Conservation (phyloP, 2,888 invertebrate species). For the Hypselothyrea guttata region DNA sequence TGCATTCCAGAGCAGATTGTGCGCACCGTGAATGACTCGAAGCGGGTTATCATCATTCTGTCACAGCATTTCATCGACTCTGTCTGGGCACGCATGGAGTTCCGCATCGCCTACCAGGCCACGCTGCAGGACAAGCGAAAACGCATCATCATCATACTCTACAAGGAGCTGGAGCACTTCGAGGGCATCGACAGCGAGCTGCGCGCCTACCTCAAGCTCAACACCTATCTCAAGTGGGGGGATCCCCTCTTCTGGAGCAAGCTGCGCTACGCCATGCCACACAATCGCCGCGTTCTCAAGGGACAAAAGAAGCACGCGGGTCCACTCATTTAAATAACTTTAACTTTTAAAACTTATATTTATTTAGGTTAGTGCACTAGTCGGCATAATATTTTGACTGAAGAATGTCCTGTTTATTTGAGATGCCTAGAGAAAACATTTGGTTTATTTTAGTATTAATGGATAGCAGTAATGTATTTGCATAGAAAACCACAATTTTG, state of each 20-base stretch:
- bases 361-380: no score
- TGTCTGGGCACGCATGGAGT: constrained; percentile 89
- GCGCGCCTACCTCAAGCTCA: constrained; percentile 87
- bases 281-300: constrained; percentile 79
- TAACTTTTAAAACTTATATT: no score
- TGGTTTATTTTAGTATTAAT: no score
- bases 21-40: constrained; percentile 86
- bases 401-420: no score
- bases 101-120: constrained; percentile 87
- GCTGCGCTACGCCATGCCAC: constrained; percentile 87
- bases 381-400: no score
- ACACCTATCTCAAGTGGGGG: constrained; percentile 90
- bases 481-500: no score
- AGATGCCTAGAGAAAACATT: no score
- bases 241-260: constrained; percentile 92
- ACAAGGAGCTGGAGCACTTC: constrained; percentile 86
- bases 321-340: constrained; percentile 45
- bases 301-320: constrained; percentile 63
- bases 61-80: constrained; percentile 88
- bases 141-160: constrained; percentile 87
- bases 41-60: constrained; percentile 86
- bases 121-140: constrained; percentile 86
- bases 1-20: constrained; percentile 88
- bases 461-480: no score
- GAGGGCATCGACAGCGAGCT: constrained; percentile 86